phyloP scores from a whole-genome alignment of 2,888 invertebrate species.

The Cantharis lateralis region DNA sequence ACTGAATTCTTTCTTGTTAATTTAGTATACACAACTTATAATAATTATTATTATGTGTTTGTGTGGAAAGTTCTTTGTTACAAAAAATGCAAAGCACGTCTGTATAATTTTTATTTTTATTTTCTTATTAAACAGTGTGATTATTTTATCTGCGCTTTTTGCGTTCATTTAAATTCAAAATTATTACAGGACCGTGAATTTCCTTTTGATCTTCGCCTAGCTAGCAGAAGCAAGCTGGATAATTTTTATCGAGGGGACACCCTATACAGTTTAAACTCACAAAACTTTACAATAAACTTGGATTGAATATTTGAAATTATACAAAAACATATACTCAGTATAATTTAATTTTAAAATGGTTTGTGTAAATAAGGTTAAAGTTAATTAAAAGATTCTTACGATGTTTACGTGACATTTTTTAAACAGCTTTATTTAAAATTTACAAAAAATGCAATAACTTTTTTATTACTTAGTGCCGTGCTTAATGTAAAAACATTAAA shows the following conservation, averaged over 20 bases:
- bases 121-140: too few relatives aligned
- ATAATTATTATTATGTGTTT: too few relatives aligned
- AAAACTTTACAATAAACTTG: background rate
- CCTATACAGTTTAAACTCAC: background rate
- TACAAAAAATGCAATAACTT: background rate
- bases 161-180: too few relatives aligned
- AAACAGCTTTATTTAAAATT: background rate
- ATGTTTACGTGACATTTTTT: background rate
- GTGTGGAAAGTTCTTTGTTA: too few relatives aligned
- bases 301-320: background rate
- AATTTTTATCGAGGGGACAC: background rate
- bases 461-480: background rate
- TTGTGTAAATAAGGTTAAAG: background rate
- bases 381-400: background rate
- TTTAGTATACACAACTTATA: too few relatives aligned
- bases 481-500: background rate
- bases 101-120: too few relatives aligned
- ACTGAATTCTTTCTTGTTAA: too few relatives aligned
- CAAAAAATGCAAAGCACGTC: too few relatives aligned
- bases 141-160: too few relatives aligned
- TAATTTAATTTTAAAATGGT: background rate
- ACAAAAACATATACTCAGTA: background rate
- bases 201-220: too few relatives aligned
- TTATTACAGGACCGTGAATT: too few relatives aligned
- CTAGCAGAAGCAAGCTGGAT: too few relatives aligned